A percentile compares a stretch with the other conserved stretches of the same genome.
Evolutionary conservation across 1,140 invertebrate species (phyloP).

Genomic region (Bombus confusus): DNA sequence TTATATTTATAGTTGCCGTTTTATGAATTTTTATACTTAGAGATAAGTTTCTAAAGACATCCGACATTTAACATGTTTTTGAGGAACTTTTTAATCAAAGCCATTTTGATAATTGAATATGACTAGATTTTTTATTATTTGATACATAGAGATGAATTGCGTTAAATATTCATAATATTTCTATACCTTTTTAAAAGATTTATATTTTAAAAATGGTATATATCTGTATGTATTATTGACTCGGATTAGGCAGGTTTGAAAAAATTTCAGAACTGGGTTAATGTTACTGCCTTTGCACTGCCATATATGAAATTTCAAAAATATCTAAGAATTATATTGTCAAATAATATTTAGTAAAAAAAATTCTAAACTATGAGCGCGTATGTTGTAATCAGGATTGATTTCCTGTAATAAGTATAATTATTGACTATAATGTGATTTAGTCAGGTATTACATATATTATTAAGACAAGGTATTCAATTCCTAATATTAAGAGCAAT

Average conservation of each 20-base stretch:
- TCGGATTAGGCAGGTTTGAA: background rate
- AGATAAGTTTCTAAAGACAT: background rate
- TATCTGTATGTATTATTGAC: background rate
- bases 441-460: slow-evolving; percentile 53
- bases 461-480: slow-evolving; percentile 45
- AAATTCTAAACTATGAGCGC: background rate
- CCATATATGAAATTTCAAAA: background rate
- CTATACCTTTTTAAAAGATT: background rate
- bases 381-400: background rate
- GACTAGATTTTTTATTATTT: background rate
- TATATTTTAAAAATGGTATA: background rate
- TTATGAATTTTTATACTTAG: background rate
- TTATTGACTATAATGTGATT: slow-evolving; percentile 55
- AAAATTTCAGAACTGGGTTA: background rate
- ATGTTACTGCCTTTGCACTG: slow-evolving; percentile 27
- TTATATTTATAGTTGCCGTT: slow-evolving; percentile 4
- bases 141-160: background rate
- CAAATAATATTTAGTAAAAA: background rate
- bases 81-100: slow-evolving; percentile 4
- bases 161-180: slow-evolving; percentile 9
- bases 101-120: slow-evolving; percentile 7
- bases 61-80: slow-evolving; percentile 4
- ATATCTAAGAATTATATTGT: background rate
- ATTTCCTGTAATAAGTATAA: slow-evolving; percentile 15
- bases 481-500: slow-evolving; percentile 35